These are phyloP conservation scores for Himalopsyche tibetana DNA, from an alignment of 2,888 invertebrate genomes.

Conservation along the genomic window DNA sequence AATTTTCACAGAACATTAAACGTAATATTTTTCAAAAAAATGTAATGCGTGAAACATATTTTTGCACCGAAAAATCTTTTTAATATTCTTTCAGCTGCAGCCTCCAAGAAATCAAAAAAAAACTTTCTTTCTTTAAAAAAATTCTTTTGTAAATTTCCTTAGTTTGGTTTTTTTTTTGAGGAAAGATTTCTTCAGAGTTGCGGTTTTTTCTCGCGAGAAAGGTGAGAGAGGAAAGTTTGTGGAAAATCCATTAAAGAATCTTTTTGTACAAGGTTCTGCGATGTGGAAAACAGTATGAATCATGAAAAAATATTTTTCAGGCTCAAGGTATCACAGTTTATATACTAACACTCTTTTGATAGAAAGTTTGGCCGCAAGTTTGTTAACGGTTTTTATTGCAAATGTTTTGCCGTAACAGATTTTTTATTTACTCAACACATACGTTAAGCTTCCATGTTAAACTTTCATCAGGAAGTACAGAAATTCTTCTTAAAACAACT, in stretches of 20 bases:
- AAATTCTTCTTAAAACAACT: too few species aligned
- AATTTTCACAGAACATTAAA: too few species aligned
- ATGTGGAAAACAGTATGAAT: constrained; percentile 27
- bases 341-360: constrained; percentile 3
- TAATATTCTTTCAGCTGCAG: neutral
- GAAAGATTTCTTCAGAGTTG: neutral
- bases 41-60: neutral
- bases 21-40: neutral
- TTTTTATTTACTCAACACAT: neutral
- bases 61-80: neutral
- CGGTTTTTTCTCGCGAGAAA: constrained; percentile 12
- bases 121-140: neutral
- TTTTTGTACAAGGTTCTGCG: neutral
- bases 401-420: constrained; percentile 19
- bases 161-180: neutral
- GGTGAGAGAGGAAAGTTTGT: constrained; percentile 13
- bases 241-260: constrained; percentile 17
- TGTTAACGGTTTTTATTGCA: neutral
- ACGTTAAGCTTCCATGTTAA: too few species aligned
- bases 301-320: constrained; percentile 10
- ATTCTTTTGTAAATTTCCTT: neutral
- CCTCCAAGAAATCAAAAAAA: neutral
- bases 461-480: too few species aligned
- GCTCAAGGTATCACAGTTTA: constrained; percentile 10
- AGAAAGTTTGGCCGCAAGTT: neutral